A percentile compares a stretch with the other conserved stretches of the same genome.
These are phyloP conservation scores for Stegana nigrithorax DNA, from an alignment of 2,888 invertebrate species.

Conservation along the genomic window DNA sequence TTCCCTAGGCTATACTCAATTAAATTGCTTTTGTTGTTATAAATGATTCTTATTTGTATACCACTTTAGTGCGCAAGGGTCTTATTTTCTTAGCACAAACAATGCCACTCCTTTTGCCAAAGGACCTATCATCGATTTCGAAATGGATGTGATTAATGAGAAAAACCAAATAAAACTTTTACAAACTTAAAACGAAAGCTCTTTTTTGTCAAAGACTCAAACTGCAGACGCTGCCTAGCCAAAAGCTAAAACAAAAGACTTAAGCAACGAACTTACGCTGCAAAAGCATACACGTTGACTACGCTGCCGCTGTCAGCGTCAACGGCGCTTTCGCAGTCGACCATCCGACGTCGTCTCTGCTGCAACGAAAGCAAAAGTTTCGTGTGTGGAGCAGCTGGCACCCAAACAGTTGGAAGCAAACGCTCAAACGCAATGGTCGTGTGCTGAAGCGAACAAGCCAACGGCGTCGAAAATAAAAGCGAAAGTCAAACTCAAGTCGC, in stretches of 20 bases:
- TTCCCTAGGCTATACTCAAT: too few species aligned
- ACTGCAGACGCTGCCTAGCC: neutral
- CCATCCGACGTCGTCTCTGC: too few species aligned
- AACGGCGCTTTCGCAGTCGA: too few species aligned
- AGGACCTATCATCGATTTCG: slow-evolving; percentile 42
- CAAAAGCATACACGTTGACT: neutral
- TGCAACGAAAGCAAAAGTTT: slow-evolving; percentile 44
- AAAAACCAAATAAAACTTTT: too few species aligned
- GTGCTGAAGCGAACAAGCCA: neutral
- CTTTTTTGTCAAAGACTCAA: neutral
- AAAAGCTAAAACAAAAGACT: slow-evolving; percentile 47
- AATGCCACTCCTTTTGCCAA: slow-evolving; percentile 49
- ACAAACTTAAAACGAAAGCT: slow-evolving; percentile 21
- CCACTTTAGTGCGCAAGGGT: slow-evolving; percentile 68
- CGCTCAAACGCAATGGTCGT: slow-evolving; percentile 48
- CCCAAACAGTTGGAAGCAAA: slow-evolving; percentile 47
- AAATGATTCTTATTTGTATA: slow-evolving; percentile 34
- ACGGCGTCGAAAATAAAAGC: slow-evolving; percentile 12
- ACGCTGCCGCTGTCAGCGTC: slow-evolving; percentile 13
- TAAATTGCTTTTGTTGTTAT: slow-evolving; percentile 28
- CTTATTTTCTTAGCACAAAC: slow-evolving; percentile 69
- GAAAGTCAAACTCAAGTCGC: slow-evolving; percentile 9
- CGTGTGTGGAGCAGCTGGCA: slow-evolving; percentile 6
- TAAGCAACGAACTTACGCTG: slow-evolving; percentile 43
- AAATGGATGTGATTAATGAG: slow-evolving; percentile 40